Base-by-base conservation (phyloP, 2,797 vertebrate genomes). In the Graptemys geographica region DNA sequence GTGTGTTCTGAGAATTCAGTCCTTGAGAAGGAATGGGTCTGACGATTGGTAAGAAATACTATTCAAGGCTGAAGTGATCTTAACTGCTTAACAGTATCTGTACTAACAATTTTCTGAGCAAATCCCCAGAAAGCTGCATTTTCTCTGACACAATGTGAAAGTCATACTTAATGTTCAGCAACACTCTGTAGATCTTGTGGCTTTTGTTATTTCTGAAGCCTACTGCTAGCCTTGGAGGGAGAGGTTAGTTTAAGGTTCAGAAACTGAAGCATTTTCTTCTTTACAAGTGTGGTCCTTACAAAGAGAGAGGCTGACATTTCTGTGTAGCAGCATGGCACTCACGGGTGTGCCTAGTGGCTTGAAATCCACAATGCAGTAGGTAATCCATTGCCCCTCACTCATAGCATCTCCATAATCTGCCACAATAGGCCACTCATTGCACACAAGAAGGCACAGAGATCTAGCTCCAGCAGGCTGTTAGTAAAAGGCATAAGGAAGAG, bases 251-350 rank as follows among this genome's bases (percentile, higher is more conserved):
- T 23, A 2, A n/a, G 28, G 52, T 25, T 92, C 55, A 86, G 69
- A 56, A 79, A 44, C 21, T 69, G 83, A 49, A 69, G 89, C 13
- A 10, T 69, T 92, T 96, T 83, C 13, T 92, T 44, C 25, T 86
- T 28, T 11, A 3, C 1, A 5, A 69, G 5, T 23, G 44, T 74
- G 37, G 21, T 15, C 31, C 78, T 47, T 78, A 8, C 0, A 2
- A 92, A 37, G 55, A 79, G 19, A 41, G 0, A 8, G 27, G 15
- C 47, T 55, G 21, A 25, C 5, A 83, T 88, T 87, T 79, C 69
- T 47, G 25, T 5, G 0, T n/a, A 81, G 79, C 0, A 2, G 1
- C 83, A 86, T n/a, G 0, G 0, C 59, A 85, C n/a, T 86, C 49
- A 15, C 6, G 10, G 2, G 6, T 83, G 28, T 84, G 2, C 65